A percentile compares a stretch with the other conserved stretches of the same genome.
These are phyloP conservation scores for Cassiopea andromeda DNA, from an alignment of 30 jellyfish, hydroid and myxozoan species.

Conservation along the genomic window DNA sequence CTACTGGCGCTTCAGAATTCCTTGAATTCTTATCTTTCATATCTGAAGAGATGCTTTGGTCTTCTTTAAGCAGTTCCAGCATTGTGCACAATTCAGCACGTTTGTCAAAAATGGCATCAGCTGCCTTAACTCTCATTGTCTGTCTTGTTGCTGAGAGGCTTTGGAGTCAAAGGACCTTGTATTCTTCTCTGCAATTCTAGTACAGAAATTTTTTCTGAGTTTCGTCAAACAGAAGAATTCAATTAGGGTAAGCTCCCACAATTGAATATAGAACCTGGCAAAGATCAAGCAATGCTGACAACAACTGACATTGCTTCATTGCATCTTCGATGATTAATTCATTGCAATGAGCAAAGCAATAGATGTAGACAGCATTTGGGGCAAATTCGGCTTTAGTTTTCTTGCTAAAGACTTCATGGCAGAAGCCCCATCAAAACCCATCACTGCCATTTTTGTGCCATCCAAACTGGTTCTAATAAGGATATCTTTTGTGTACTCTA, in stretches of 20 bases:
- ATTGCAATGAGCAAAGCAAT: constrained; percentile 62
- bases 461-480: constrained; percentile 47
- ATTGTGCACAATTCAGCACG: constrained; percentile 26
- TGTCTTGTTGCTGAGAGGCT: constrained; percentile 66
- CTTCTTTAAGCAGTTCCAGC: constrained; percentile 26
- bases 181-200: constrained; percentile 36
- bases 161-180: constrained; percentile 64
- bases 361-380: constrained; percentile 53
- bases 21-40: constrained; percentile 28
- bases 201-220: constrained; percentile 24
- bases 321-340: constrained; percentile 55
- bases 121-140: constrained; percentile 68
- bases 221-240: constrained; percentile 48
- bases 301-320: constrained; percentile 1
- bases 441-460: constrained; percentile 47
- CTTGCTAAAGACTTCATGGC: constrained; percentile 51
- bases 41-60: constrained; percentile 30
- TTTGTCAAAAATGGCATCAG: constrained; percentile 47
- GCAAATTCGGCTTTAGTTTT: constrained; percentile 42
- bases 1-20: constrained; percentile 57
- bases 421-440: constrained; percentile 70
- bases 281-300: constrained; percentile 41
- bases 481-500: constrained; percentile 42
- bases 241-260: constrained; percentile 57
- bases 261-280: constrained; percentile 58